These are phyloP conservation scores for Anguilla pacifica DNA, from an alignment of 2,797 vertebrate species.

Conservation along the genomic window DNA sequence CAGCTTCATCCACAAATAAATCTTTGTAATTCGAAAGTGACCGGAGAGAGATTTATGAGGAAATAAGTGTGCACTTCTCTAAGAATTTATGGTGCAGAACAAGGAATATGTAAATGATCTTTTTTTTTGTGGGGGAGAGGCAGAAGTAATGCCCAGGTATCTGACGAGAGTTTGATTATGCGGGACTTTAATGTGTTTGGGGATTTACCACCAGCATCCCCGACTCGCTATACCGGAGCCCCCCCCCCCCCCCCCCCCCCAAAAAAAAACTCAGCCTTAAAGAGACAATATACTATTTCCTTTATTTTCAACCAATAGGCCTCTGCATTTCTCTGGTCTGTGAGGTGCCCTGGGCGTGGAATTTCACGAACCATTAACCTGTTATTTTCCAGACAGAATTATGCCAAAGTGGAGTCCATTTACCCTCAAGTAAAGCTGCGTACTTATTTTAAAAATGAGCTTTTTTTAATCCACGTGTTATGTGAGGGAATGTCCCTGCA, in stretches of 20 bases:
- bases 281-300: constrained; percentile 43
- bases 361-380: neutral
- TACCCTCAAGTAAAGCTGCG: constrained; percentile 48
- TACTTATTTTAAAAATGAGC: constrained; percentile 6
- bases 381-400: neutral
- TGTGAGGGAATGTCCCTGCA: neutral
- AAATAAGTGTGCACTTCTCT: constrained; percentile 74
- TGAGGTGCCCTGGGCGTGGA: neutral
- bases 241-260: constrained; percentile 36
- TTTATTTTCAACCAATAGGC: constrained; percentile 32
- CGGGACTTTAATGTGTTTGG: constrained; percentile 69
- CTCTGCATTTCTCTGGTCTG: neutral
- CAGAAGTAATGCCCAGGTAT: constrained; percentile 59
- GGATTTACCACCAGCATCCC: constrained; percentile 36
- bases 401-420: constrained; percentile 45
- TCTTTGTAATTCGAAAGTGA: constrained; percentile 86
- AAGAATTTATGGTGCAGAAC: constrained; percentile 72
- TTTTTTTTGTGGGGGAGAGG: constrained; percentile 52
- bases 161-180: constrained; percentile 68
- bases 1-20: constrained; percentile 85
- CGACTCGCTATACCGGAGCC: constrained; percentile 16
- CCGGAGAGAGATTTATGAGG: constrained; percentile 82
- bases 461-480: neutral
- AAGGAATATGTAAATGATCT: constrained; percentile 77
- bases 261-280: constrained; percentile 43